phyloP scores from a whole-genome alignment of 2,888 invertebrate genomes.

The Zonitis immaculata region DNA sequence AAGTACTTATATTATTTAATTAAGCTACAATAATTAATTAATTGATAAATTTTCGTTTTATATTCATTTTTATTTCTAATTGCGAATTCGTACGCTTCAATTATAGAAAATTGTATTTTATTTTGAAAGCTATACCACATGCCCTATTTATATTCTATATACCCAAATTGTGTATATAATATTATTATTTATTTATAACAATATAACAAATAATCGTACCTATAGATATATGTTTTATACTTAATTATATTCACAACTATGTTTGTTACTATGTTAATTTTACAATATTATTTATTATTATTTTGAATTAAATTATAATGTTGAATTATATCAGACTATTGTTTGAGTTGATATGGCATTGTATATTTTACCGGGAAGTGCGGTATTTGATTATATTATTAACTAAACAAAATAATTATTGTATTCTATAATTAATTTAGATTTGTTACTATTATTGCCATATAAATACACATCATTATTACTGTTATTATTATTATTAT shows the following conservation, averaged over 20 bases:
- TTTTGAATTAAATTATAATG: conserved; percentile 35
- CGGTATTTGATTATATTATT: conserved; percentile 20
- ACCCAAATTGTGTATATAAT: too few species aligned
- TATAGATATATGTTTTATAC: too few species aligned
- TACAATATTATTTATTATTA: conserved; percentile 33
- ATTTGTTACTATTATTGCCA: too few species aligned
- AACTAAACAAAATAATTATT: conserved; percentile 20
- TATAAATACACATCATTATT: too few species aligned
- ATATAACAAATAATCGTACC: background rate
- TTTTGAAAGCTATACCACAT: conserved; percentile 4
- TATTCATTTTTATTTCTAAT: background rate
- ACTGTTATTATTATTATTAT: background rate
- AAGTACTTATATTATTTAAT: too few species aligned
- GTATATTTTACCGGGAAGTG: conserved; percentile 24
- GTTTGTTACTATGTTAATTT: conserved; percentile 33
- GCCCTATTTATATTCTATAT: too few species aligned
- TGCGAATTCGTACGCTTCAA: conserved; percentile 24
- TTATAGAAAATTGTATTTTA: conserved; percentile 23
- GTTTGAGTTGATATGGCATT: conserved; percentile 27
- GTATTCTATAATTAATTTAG: conserved; percentile 15
- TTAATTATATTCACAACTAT: conserved; percentile 19
- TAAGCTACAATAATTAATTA: too few species aligned
- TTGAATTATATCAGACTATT: conserved; percentile 24
- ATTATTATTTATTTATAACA: background rate
- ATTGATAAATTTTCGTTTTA: background rate